Percentiles rank a stretch among this genome's conserved stretches.
These are phyloP conservation scores for Torymus texanus DNA, from an alignment of 2,888 invertebrate genomes.

Conservation along the genomic window DNA sequence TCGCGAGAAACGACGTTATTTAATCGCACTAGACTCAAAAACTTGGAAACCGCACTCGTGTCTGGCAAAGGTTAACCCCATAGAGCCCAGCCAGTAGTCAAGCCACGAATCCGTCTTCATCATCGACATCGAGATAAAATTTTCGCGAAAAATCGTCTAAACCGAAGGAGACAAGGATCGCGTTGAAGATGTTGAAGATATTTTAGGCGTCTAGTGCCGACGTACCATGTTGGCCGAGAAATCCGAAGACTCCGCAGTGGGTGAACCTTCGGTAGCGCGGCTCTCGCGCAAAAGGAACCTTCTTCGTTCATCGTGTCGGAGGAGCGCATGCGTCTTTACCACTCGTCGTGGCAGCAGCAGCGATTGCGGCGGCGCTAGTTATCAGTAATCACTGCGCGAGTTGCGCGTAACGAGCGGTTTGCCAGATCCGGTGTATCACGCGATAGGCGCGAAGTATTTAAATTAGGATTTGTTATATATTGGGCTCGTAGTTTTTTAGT, in stretches of 20 bases:
- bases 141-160: constrained; percentile 1
- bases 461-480: too few relatives aligned
- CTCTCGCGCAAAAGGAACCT: constrained; percentile 47
- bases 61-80: too few relatives aligned
- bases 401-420: too few relatives aligned
- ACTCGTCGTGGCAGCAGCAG: not conserved
- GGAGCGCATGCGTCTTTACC: constrained; percentile 40
- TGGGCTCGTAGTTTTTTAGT: too few relatives aligned
- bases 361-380: too few relatives aligned
- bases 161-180: not conserved
- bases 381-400: too few relatives aligned
- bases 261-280: constrained; percentile 39
- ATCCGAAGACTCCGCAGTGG: constrained; percentile 43
- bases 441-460: too few relatives aligned
- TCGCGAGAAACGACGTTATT: too few relatives aligned
- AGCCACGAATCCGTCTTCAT: constrained; percentile 36
- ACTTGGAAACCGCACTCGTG: too few relatives aligned
- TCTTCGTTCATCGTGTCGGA: constrained; percentile 14
- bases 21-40: too few relatives aligned
- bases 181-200: not conserved
- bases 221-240: constrained; percentile 51
- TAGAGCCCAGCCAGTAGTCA: too few relatives aligned
- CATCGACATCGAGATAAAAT: constrained; percentile 3
- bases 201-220: constrained; percentile 32
- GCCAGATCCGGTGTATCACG: too few relatives aligned